Base-by-base conservation (phyloP, 2,797 vertebrate genomes). In the Acipenser transmontanus region DNA sequence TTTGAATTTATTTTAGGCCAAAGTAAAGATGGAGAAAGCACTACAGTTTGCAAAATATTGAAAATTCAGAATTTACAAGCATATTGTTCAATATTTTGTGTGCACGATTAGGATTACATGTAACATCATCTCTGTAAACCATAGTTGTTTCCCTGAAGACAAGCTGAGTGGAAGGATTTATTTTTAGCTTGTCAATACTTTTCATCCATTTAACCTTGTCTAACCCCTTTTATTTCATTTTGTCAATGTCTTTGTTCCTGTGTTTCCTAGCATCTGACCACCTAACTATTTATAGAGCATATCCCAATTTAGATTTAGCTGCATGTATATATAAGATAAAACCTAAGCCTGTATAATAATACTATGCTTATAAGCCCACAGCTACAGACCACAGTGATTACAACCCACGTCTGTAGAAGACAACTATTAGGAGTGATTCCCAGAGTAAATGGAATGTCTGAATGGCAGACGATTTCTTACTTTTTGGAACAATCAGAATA, bases 361-460 rank as follows among this genome's bases (percentile, higher is more conserved):
- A 66, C 61, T 76, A 74, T 34, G 34, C 34, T 34, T 34, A 34
- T 34, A 34, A 34, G 4, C 34, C 34, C 34, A 34, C 34, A 34
- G 34, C 34, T 34, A 34, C 34, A 34, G 34, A 34, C 34, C 4
- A 34, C 34, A 34, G 34, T 34, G 34, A 80, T 77, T 77, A 72
- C 79, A 75, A 77, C 72, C 69, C 49, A 66, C 72, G 66, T 71
- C 75, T 54, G 49, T 70, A 76, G 67, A 61, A 69, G 64, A 72
- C 65, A 52, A 4, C 34, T 34, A 34, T 4, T 3, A 34, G 34
- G 34, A 34, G 34, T 34, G 34, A 34, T 34, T 34, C 34, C 4
- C 34, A 34, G 34, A 34, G 34, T 34, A 34, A 34, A 34, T 3
- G 34, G 34, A 34, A 34, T 34, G 34, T 3, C 34, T 34, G 34